Evolutionary conservation across 1,140 invertebrate species (phyloP).

Genomic region (Caenorhabditis inopinata): DNA sequence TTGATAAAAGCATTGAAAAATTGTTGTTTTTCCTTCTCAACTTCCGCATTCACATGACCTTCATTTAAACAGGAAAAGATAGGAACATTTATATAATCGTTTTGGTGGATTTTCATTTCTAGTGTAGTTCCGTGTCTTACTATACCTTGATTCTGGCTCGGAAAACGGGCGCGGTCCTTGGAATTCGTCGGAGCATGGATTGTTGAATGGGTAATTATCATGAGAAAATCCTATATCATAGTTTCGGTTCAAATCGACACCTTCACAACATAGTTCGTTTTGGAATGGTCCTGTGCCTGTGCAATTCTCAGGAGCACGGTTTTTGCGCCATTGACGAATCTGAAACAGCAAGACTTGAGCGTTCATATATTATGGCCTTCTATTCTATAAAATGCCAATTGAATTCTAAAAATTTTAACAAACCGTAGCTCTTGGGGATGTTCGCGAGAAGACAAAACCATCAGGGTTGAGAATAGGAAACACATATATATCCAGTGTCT

Average conservation of each 20-base stretch:
- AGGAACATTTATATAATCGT: no score
- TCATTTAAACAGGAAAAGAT: no score
- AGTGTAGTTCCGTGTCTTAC: neutral
- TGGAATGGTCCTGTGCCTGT: conserved; percentile 53
- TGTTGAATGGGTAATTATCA: conserved; percentile 60
- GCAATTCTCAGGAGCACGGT: conserved; percentile 58
- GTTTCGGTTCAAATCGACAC: conserved; percentile 61
- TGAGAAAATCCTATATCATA: conserved; percentile 56
- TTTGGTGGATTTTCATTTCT: neutral
- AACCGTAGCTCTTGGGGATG: conserved; percentile 53
- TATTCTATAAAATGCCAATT: no score
- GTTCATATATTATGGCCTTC: neutral
- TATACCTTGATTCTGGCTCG: conserved; percentile 58
- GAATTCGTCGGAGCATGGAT: conserved; percentile 61
- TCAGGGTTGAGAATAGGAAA: conserved; percentile 76
- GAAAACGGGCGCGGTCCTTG: conserved; percentile 60
- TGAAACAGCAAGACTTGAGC: conserved; percentile 14
- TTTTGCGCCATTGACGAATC: conserved; percentile 62
- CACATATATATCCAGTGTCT: conserved; percentile 70
- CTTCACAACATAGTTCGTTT: conserved; percentile 57
- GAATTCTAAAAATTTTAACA: conserved; percentile 1
- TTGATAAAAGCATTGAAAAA: no score
- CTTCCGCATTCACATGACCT: no score
- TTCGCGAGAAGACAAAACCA: conserved; percentile 73
- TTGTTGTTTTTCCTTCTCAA: no score